phyloP scores from a whole-genome alignment of 1,140 invertebrate genomes.

The Lasioglossum albipes region DNA sequence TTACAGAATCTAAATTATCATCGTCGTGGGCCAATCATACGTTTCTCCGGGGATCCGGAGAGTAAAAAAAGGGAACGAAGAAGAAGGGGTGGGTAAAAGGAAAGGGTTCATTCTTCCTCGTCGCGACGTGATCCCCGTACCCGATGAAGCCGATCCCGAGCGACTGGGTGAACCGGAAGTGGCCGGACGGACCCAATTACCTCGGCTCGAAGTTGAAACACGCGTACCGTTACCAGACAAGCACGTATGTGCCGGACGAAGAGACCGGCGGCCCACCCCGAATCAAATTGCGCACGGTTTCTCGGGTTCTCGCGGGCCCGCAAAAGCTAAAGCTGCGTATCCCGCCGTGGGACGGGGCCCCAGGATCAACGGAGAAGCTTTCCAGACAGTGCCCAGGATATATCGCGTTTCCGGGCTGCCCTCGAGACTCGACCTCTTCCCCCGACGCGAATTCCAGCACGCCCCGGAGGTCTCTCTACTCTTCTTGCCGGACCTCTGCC shows the following conservation, averaged over 20 bases:
- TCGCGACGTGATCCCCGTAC: constrained; percentile 35
- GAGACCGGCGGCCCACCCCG: constrained; percentile 56
- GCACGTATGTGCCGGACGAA: background rate
- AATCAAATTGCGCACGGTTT: constrained; percentile 61
- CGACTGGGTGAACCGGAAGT: constrained; percentile 48
- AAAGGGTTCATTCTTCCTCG: background rate
- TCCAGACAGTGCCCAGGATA: constrained; percentile 58
- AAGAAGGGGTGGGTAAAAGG: background rate
- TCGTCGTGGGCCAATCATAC: constrained; percentile 11
- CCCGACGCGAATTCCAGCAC: constrained; percentile 63
- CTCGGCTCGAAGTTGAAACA: constrained; percentile 34
- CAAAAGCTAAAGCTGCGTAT: constrained; percentile 13
- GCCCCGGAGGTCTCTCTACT: constrained; percentile 42
- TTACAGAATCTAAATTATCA: constrained; percentile 7
- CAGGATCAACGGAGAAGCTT: constrained; percentile 12
- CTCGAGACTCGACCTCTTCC: constrained; percentile 58
- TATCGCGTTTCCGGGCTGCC: constrained; percentile 67
- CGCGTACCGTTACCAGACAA: constrained; percentile 56
- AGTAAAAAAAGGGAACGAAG: background rate
- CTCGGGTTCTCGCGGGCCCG: constrained; percentile 21
- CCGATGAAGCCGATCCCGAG: constrained; percentile 44
- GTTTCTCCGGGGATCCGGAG: constrained; percentile 9
- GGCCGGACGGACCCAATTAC: constrained; percentile 59
- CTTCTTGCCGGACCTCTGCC: background rate
- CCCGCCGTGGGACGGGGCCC: too few relatives aligned